These are phyloP conservation scores for Hypena proboscidalis DNA, from an alignment of 2,888 invertebrate species.

Conservation along the genomic window DNA sequence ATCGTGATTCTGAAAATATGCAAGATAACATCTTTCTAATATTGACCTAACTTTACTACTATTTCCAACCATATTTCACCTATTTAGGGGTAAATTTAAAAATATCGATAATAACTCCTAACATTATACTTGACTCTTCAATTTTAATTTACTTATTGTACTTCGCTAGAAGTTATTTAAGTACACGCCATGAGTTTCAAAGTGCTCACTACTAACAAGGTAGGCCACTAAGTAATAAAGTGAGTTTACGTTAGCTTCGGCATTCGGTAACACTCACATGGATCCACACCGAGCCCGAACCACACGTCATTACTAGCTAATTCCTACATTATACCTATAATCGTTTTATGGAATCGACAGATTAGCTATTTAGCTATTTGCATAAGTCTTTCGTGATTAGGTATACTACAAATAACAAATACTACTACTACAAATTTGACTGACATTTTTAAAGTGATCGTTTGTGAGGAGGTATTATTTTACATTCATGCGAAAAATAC, in stretches of 20 bases:
- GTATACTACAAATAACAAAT: too few relatives aligned
- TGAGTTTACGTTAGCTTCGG: constrained; percentile 24
- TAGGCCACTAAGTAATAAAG: constrained; percentile 30
- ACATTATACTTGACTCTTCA: too few relatives aligned
- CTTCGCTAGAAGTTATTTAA: background rate
- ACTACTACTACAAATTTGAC: too few relatives aligned
- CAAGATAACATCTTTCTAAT: too few relatives aligned
- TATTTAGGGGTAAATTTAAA: too few relatives aligned
- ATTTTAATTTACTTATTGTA: too few relatives aligned
- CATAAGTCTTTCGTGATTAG: too few relatives aligned
- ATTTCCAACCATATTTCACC: too few relatives aligned
- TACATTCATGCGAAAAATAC: background rate
- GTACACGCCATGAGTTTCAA: background rate
- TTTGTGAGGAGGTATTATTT: background rate
- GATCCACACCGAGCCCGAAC: constrained; percentile 8
- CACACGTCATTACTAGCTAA: constrained; percentile 17
- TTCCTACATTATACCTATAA: constrained; percentile 6
- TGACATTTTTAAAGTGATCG: too few relatives aligned
- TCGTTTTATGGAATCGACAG: constrained; percentile 1
- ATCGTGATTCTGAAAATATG: too few relatives aligned
- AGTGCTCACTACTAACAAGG: constrained; percentile 13
- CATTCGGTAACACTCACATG: constrained; percentile 15
- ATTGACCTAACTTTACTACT: too few relatives aligned
- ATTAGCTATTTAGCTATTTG: background rate
- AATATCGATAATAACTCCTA: too few relatives aligned